phyloP scores from a whole-genome alignment of 2,113 vertebrate genomes.

The Rhinolophus sinicus region DNA sequence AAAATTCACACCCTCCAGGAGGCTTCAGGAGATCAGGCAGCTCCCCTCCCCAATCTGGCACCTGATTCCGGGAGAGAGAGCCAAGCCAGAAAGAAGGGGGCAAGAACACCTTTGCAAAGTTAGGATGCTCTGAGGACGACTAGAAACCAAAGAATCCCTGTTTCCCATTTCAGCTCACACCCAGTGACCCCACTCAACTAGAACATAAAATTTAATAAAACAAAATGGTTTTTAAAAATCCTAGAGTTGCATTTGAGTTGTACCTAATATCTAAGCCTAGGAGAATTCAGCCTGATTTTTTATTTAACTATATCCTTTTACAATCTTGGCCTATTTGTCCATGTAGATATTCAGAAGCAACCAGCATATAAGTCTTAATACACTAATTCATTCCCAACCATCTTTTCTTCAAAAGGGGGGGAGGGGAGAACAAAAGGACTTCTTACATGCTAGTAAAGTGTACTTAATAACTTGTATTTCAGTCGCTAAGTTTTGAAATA shows the following conservation, averaged over 20 bases:
- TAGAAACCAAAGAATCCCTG: background rate
- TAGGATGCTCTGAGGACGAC: background rate
- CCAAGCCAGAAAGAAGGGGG: background rate
- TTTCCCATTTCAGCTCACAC: background rate
- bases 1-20: background rate
- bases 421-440: background rate
- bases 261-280: background rate
- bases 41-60: background rate
- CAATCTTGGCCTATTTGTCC: background rate
- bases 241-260: background rate
- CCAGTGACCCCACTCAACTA: background rate
- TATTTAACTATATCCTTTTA: background rate
- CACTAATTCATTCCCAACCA: background rate
- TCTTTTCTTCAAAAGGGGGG: background rate
- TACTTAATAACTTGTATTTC: conserved; percentile 70
- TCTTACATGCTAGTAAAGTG: conserved; percentile 34
- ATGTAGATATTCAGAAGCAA: background rate
- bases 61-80: background rate
- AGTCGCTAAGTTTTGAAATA: conserved; percentile 68
- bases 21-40: background rate
- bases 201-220: conserved; percentile 7
- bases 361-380: background rate
- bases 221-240: background rate
- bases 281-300: background rate
- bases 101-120: background rate